These are phyloP conservation scores for Salarias fasciatus DNA, from an alignment of 2,797 vertebrate genomes.

Conservation along the genomic window DNA sequence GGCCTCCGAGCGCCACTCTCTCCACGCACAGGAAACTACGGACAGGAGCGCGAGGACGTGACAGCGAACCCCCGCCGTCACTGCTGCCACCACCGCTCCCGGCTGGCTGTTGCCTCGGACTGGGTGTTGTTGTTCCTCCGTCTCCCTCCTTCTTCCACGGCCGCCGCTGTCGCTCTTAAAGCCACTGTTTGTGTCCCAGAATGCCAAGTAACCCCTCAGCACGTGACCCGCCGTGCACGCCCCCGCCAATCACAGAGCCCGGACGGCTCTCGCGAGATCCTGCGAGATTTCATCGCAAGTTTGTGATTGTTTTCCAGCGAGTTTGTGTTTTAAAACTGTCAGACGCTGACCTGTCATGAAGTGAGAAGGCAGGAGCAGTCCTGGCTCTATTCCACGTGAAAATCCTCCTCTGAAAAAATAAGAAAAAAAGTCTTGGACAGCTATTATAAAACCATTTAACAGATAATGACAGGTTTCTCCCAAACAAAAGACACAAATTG, in stretches of 20 bases:
- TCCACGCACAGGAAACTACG: not conserved
- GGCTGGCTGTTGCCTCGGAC: not conserved
- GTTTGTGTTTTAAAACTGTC: too few relatives aligned
- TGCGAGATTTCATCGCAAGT: not conserved
- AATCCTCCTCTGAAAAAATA: too few relatives aligned
- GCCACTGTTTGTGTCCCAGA: conserved; percentile 86
- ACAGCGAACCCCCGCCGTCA: too few relatives aligned
- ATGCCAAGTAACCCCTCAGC: conserved; percentile 74
- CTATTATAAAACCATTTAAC: too few relatives aligned
- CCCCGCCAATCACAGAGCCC: conserved; percentile 54
- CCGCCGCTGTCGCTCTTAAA: conserved; percentile 44
- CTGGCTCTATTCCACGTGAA: too few relatives aligned
- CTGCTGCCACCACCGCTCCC: too few relatives aligned
- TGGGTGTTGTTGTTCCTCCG: conserved; percentile 11
- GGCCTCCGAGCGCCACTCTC: conserved; percentile 10
- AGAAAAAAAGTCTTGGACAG: too few relatives aligned
- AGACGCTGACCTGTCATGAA: too few relatives aligned
- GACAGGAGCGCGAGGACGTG: too few relatives aligned
- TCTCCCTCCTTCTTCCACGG: conserved; percentile 23
- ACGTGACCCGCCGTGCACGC: conserved; percentile 45
- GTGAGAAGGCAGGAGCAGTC: too few relatives aligned
- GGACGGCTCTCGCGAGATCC: conserved; percentile 64
- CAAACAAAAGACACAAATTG: too few relatives aligned
- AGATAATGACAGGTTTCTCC: too few relatives aligned
- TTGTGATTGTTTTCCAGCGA: conserved; percentile 42